Evolutionary conservation across 1,140 invertebrate genomes (phyloP), one percentile per base, ranked within the genome.

Genomic region (Megalopta genalis): DNA sequence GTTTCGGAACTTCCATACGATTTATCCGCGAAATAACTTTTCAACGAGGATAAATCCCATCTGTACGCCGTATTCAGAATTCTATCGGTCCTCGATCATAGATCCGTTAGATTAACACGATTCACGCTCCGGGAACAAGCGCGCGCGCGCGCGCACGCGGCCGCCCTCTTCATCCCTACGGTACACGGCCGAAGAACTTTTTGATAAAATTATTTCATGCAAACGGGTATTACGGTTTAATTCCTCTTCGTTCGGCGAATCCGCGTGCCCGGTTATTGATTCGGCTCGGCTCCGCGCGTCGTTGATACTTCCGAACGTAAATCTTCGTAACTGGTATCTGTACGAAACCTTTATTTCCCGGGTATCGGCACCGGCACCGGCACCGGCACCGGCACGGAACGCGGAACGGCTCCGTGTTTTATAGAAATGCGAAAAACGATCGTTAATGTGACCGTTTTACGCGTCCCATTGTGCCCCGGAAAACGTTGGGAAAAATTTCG

Each of bases 211-310:
- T 59, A 54, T 27, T 52, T n/a, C 32, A 18, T 14, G 18, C 37
- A 37, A 65, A 66, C 42, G 25, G 49, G 59, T 32, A 74, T 74
- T 52, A 68, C n/a, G 25, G 7, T 32, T 68, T 76, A 68, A 76
- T 68, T n/a, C 39, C 73, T 46, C 52, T 76, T 59, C 52, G 64
- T 76, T 68, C 32, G 23, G 23, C 64, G 52, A 59, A 68, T 76
- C 25, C 52, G 25, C 32, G 64, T 16, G 42, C 3, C 12, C 16
- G 12, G 54, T 9, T 54, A 74, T 42, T 27, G 21, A 39, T 39
- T 39, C 8, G 42, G 42, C 49, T 6, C 14, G 12, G 18, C 2
- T 12, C 14, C n/a, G n/a, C 3, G n/a, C 10, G 37, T 62, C 21
- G 57, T 70, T 69, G 0, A 23, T 37, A 70, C 62, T 21, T 8